Base-by-base conservation (phyloP, 2,797 vertebrate species). In the Protosalanx chinensis region DNA sequence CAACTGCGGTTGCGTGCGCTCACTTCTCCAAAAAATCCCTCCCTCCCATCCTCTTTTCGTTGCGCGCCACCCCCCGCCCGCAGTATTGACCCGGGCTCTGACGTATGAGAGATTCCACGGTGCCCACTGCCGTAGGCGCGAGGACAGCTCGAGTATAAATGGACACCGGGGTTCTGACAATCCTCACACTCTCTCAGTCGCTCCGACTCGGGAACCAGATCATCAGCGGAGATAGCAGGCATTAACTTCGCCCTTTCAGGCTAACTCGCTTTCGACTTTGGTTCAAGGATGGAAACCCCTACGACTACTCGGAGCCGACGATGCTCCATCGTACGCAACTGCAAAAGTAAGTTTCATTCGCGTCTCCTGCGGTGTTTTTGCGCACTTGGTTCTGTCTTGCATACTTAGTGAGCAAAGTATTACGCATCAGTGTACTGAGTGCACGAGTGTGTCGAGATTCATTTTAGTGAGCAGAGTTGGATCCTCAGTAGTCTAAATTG, bases 231-330 rank as follows among this genome's bases (percentile, higher is more conserved):
- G 93, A 94, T 94, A 94, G 93, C 93, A 91, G 89, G 90, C 91
- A 90, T 86, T 87, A 82, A 82, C 76, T 80, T 92, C 77, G 81
- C 74, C 88, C 81, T 87, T 75, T 84, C 76, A 92, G 90, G 91
- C 93, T 94, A 94, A 93, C 93, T 94, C 92, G 93, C 93, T 93
- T 90, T 92, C 87, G 86, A 76, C 92, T 93, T 94, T 94, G 92
- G 92, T 93, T 93, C 87, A 86, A 86, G 82, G 80, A 94, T 94
- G 93, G 93, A 93, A 82, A 91, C 86, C 79, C 88, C 90, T 77
- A 84, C 88, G 82, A 90, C 84, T 84, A 83, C 81, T 89, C 90
- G 91, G 91, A 92, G 91, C 89, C 88, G 90, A 91, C 91, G 90
- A 84, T 87, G 90, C 91, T 91, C 91, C 88, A 79, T 90, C 81